phyloP scores from a whole-genome alignment of 92 coral and sea anemone genomes.

The Porites evermanni region DNA sequence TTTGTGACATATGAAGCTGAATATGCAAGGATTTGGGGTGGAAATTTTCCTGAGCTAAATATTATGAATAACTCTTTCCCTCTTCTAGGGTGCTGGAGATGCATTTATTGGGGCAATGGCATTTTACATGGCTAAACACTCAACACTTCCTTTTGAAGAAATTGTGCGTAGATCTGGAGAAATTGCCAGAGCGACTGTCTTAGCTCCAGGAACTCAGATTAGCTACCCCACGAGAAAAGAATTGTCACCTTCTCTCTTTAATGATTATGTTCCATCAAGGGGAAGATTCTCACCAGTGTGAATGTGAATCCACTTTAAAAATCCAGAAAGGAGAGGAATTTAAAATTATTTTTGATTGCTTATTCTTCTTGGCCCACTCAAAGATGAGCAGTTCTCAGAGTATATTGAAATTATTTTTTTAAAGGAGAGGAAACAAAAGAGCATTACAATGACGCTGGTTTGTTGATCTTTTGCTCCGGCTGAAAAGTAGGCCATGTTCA shows the following conservation, averaged over 20 bases:
- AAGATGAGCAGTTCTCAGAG: background rate
- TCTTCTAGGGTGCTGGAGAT: conserved; percentile 98
- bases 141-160: conserved; percentile 90
- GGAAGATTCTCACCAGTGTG: conserved; percentile 8
- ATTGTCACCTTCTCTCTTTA: conserved; percentile 87
- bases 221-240: conserved; percentile 86
- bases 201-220: conserved; percentile 91
- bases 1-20: too few species aligned
- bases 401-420: too few species aligned
- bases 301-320: background rate
- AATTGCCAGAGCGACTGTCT: conserved; percentile 89
- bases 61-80: background rate
- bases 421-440: too few species aligned
- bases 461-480: too few species aligned
- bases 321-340: background rate
- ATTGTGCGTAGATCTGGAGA: conserved; percentile 94
- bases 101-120: conserved; percentile 99
- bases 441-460: too few species aligned
- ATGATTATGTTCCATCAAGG: conserved; percentile 39
- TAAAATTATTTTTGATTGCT: background rate
- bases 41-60: too few species aligned
- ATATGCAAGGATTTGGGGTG: too few species aligned
- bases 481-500: too few species aligned
- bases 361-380: background rate
- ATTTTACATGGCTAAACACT: conserved; percentile 90